These are phyloP conservation scores for Hydropsyche betteni DNA, from an alignment of 2,888 invertebrate species.

Conservation along the genomic window DNA sequence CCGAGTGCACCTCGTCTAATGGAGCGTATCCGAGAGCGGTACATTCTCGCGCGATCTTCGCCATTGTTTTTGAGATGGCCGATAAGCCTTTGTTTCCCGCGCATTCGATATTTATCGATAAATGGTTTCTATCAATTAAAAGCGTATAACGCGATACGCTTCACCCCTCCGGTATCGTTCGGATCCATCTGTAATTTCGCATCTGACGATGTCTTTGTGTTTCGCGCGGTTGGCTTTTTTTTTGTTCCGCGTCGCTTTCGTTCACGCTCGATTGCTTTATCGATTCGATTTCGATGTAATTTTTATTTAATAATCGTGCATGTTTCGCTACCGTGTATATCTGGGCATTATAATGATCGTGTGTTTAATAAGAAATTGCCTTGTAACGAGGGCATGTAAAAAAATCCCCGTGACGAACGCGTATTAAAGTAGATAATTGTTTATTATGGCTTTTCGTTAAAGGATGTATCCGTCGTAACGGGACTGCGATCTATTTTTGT, in stretches of 20 bases:
- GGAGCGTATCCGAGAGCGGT: neutral
- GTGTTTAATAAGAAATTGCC: conserved; percentile 18
- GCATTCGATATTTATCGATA: conserved; percentile 17
- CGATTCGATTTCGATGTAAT: conserved; percentile 11
- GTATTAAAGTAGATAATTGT: conserved; percentile 26
- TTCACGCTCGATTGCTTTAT: conserved; percentile 18
- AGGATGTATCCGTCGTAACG: conserved; percentile 19
- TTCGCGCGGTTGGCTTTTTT: too few species aligned
- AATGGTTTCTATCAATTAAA: conserved; percentile 24
- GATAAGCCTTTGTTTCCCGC: conserved; percentile 28
- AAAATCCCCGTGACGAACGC: conserved; percentile 26
- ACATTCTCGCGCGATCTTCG: conserved; percentile 1
- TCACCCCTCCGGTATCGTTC: too few species aligned
- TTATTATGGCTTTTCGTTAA: conserved; percentile 21
- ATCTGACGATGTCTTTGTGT: too few species aligned
- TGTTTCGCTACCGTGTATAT: neutral
- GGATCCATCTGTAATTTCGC: too few species aligned
- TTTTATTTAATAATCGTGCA: conserved; percentile 17
- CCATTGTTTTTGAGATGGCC: conserved; percentile 12
- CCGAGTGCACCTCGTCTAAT: neutral
- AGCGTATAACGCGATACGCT: too few species aligned
- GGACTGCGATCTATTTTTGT: neutral
- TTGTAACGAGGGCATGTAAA: conserved; percentile 13
- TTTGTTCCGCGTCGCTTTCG: too few species aligned
- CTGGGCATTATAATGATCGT: neutral